These are phyloP conservation scores for Hemibates koningsi DNA, from an alignment of 2,113 vertebrate species.

Conservation along the genomic window DNA sequence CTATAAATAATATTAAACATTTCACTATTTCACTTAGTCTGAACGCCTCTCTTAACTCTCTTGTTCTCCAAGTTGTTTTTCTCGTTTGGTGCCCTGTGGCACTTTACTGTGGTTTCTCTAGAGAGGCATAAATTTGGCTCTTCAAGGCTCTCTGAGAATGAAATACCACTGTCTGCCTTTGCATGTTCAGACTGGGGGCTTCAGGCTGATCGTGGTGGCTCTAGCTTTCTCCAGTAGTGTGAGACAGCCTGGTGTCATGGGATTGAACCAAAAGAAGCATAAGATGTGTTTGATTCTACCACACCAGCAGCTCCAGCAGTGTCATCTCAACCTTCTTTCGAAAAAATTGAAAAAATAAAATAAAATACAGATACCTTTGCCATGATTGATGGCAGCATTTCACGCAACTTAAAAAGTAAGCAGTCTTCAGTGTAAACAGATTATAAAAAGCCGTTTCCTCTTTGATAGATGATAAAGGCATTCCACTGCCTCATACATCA, in stretches of 20 bases:
- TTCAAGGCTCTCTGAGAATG: slow-evolving; percentile 47
- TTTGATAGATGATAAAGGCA: background rate
- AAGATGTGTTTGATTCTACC: background rate
- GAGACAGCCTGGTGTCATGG: slow-evolving; percentile 14
- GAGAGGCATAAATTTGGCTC: slow-evolving; percentile 46
- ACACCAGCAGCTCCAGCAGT: background rate
- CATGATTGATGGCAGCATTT: background rate
- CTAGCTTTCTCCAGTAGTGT: background rate
- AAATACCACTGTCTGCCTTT: slow-evolving; percentile 58
- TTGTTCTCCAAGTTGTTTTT: slow-evolving; percentile 62
- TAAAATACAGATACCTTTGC: background rate
- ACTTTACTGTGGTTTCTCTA: slow-evolving; percentile 57
- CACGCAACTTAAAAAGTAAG: background rate
- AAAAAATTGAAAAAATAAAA: background rate
- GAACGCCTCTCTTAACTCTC: slow-evolving; percentile 24
- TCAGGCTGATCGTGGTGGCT: slow-evolving; percentile 4
- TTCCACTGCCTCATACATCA: background rate
- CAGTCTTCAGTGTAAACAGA: background rate
- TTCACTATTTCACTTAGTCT: slow-evolving; percentile 25
- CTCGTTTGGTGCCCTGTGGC: slow-evolving; percentile 60
- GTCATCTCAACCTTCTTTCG: background rate
- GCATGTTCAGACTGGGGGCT: slow-evolving; percentile 51
- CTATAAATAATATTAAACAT: slow-evolving; percentile 43
- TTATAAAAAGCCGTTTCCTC: background rate
- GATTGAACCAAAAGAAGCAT: background rate